Conservation (phyloP, 2,113 vertebrate genomes). For the Bombycilla garrulus region DNA sequence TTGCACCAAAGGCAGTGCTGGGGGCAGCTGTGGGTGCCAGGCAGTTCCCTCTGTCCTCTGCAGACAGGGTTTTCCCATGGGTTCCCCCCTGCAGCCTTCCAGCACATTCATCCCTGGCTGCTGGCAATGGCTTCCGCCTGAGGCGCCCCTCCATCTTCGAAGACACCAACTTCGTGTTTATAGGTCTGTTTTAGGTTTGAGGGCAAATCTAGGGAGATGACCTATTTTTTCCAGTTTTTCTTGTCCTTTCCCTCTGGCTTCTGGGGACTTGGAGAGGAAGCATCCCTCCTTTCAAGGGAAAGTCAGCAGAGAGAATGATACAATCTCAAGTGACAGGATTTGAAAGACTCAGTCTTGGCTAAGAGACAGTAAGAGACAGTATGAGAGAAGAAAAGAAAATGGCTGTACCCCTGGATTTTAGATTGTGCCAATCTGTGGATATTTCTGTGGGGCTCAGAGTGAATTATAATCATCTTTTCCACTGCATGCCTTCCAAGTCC, state of each 20-base stretch:
- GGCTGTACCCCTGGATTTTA: background rate
- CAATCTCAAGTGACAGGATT: background rate
- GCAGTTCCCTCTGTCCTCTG: background rate
- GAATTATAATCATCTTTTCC: background rate
- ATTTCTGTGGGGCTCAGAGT: background rate
- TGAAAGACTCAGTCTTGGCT: background rate
- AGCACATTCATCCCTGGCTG: background rate
- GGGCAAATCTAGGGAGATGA: background rate
- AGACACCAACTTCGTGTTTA: background rate
- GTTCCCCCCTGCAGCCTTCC: background rate
- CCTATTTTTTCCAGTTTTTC: background rate
- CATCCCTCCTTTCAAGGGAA: background rate
- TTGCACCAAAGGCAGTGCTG: background rate
- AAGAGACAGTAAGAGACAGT: background rate
- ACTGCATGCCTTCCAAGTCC: background rate
- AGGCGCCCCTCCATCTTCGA: background rate
- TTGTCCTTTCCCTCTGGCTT: background rate
- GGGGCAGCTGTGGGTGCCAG: background rate
- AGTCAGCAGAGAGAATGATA: background rate
- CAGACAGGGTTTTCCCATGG: background rate
- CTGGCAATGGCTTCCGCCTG: rapidly evolving
- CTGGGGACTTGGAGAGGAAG: background rate
- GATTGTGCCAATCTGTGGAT: background rate
- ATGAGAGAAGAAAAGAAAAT: constrained; percentile 7
- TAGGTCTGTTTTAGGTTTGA: background rate